Evolutionary conservation across 1,140 invertebrate species (phyloP).

Genomic region (Yoshiicerus persimilis): DNA sequence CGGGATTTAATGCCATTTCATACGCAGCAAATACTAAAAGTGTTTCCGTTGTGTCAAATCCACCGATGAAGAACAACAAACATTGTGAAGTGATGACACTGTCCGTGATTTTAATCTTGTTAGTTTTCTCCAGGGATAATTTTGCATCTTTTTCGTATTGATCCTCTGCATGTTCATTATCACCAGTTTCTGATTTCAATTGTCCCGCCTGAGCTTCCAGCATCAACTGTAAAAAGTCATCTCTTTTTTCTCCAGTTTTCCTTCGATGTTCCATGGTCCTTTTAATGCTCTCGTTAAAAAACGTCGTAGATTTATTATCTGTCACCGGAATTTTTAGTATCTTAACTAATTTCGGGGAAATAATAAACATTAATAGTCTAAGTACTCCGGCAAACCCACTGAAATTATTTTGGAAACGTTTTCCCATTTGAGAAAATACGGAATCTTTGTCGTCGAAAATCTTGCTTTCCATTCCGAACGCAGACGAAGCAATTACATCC

Average conservation of each 20-base stretch:
- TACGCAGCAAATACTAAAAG: too few relatives aligned
- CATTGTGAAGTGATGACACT: too few relatives aligned
- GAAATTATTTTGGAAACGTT: background rate
- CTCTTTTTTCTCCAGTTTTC: constrained; percentile 7
- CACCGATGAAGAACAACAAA: too few relatives aligned
- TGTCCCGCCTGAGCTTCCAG: constrained; percentile 40
- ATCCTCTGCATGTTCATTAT: background rate
- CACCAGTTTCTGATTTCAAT: constrained; percentile 1
- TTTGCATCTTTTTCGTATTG: background rate
- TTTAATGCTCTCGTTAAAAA: background rate
- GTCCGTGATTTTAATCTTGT: too few relatives aligned
- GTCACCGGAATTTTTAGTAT: background rate
- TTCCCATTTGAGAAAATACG: too few relatives aligned
- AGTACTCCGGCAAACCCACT: background rate
- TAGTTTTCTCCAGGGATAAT: too few relatives aligned
- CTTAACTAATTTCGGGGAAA: background rate
- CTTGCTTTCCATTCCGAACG: constrained; percentile 48
- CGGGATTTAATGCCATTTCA: too few relatives aligned
- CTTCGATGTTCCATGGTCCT: background rate
- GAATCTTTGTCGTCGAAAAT: too few relatives aligned
- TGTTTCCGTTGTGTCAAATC: too few relatives aligned
- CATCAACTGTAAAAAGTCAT: constrained; percentile 51
- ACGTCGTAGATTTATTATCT: background rate
- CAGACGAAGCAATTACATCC: constrained; percentile 36
- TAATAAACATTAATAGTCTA: background rate